Conservation (phyloP, 2,888 invertebrate genomes). For the Drosophila stalkeri region DNA sequence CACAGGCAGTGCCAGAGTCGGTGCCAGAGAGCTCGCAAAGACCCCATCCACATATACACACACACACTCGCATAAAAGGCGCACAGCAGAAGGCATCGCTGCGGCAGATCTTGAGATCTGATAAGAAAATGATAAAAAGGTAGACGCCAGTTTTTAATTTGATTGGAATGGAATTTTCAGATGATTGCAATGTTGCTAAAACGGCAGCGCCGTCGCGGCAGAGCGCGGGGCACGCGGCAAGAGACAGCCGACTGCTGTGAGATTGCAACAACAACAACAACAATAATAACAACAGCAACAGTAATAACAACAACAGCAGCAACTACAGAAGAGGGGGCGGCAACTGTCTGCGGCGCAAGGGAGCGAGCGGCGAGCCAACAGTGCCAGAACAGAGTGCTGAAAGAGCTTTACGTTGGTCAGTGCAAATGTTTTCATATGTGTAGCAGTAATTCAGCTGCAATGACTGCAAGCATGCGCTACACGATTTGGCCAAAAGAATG, state of each 20-base stretch:
- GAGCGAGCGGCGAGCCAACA: conserved; percentile 9
- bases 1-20: conserved; percentile 50
- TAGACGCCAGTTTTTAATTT: conserved; percentile 85
- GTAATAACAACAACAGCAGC: not conserved
- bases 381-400: conserved; percentile 41
- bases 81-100: conserved; percentile 80
- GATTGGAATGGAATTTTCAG: conserved; percentile 84
- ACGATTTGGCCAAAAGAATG: not conserved
- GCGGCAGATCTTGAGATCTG: conserved; percentile 84
- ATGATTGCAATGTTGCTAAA: conserved; percentile 81
- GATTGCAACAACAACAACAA: conserved; percentile 37
- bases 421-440: conserved; percentile 31
- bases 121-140: conserved; percentile 85
- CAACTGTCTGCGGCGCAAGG: conserved; percentile 14
- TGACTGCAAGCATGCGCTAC: conserved; percentile 23
- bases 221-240: conserved; percentile 8
- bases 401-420: conserved; percentile 53
- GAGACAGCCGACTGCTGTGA: conserved; percentile 60
- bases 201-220: conserved; percentile 72
- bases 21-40: conserved; percentile 49
- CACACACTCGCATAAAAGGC: conserved; percentile 38
- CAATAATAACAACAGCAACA: not conserved
- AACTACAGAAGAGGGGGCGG: conserved; percentile 22
- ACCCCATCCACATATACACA: conserved; percentile 52
- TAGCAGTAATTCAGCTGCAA: conserved; percentile 30